Conservation (phyloP, 2,888 invertebrate species). For the Lithophane ornitopus region DNA sequence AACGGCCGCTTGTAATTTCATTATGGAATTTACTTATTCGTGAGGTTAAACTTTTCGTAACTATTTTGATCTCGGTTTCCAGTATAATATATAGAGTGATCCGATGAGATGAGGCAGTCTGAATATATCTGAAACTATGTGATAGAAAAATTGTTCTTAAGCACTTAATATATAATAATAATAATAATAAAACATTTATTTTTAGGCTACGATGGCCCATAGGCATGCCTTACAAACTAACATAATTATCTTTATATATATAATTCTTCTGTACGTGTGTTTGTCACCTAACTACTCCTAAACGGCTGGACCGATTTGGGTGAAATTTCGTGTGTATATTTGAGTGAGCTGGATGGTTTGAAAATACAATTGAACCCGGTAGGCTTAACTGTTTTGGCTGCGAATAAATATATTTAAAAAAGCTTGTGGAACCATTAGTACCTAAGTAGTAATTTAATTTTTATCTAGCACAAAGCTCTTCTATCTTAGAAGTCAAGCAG, state of each 20-base stretch:
- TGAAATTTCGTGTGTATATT: no score
- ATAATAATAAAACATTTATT: no score
- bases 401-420: background rate
- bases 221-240: no score
- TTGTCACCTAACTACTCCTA: no score
- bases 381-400: background rate
- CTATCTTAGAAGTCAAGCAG: background rate
- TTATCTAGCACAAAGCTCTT: background rate
- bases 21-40: background rate
- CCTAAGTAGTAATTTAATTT: background rate
- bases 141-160: background rate
- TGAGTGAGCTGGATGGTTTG: no score
- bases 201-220: no score
- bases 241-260: no score
- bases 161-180: background rate
- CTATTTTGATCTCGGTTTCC: constrained; percentile 12
- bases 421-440: background rate
- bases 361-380: no score
- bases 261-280: no score
- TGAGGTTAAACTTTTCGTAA: constrained; percentile 10
- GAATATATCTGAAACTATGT: background rate
- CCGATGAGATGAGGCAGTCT: background rate
- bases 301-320: no score
- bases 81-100: background rate
- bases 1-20: constrained; percentile 13